Base-by-base conservation (phyloP, 2,888 invertebrate species). In the Gerosis bhagava region DNA sequence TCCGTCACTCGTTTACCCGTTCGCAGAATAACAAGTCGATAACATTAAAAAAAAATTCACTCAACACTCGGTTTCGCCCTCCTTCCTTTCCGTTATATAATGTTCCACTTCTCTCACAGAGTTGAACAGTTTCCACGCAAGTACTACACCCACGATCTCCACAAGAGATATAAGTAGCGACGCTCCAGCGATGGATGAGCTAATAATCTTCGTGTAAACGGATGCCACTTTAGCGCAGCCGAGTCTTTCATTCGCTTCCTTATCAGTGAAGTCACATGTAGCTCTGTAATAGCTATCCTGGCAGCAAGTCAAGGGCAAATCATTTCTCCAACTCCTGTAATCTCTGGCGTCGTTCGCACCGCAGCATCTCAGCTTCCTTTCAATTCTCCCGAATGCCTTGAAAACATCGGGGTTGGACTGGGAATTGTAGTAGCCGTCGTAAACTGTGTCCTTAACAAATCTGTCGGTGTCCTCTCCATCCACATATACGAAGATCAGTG, bases 221-320 rank as follows among this genome's bases (percentile, higher is more conserved):
- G 87, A 61, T 0, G 88, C 88, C 47, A 88, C 88, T 68, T 87
- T 87, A 54, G 87, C 86, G 70, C 87, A 88, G 28, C 88, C 88
- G 28, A 87, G 59, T 59, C 87, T 67, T 49, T 88, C 88, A 49
- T 88, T 88, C 1, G 88, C 88, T 57, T 88, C 88, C 57, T 88
- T 88, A 39, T 88, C 87, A 0, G 88, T 88, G 56, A 88, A 87
- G 32, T 87, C 87, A 42, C 88, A 88, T 6, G 74, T 77, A 0
- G 87, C 76, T 50, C 84, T 54, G 57, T 86, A 86, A 56, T 86
- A 83, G 57, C 84, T 84, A 50, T 87, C 87, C 51, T 69, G 58
- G 39, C 88, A 88, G 59, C 88, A 88, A 3, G 86, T 82, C 39
- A 87, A 46, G 0, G 88, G 88, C 13, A 88, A 53, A 26, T 88